Evolutionary conservation across 1,140 invertebrate species (phyloP).

Genomic region (Aphaenogaster rudis): DNA sequence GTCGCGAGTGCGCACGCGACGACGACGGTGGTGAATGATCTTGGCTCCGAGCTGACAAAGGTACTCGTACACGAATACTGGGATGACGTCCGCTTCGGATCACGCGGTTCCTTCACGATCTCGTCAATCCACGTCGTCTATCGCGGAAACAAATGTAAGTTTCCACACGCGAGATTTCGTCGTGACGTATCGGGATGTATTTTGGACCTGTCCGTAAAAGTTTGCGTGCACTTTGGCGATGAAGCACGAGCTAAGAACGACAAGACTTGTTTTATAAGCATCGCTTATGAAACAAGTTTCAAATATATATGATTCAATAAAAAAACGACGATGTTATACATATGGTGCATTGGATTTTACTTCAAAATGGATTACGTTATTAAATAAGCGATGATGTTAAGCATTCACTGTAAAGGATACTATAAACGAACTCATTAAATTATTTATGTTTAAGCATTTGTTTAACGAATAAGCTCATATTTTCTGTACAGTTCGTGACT

Average conservation of each 20-base stretch:
- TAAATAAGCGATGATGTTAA: background rate
- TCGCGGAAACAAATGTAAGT: slow-evolving; percentile 81
- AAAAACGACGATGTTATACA: background rate
- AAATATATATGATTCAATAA: background rate
- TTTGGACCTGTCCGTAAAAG: background rate
- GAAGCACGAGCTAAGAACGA: background rate
- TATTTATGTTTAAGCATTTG: background rate
- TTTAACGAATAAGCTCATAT: slow-evolving; percentile 12
- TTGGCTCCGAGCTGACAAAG: slow-evolving; percentile 73
- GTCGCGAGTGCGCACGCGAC: slow-evolving; percentile 71
- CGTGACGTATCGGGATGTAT: background rate
- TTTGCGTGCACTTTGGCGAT: background rate
- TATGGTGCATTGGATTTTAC: background rate
- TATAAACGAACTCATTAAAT: background rate
- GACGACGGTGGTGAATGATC: slow-evolving; percentile 76
- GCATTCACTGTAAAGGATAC: background rate
- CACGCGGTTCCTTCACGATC: slow-evolving; percentile 78
- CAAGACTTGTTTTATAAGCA: background rate
- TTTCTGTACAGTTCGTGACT: slow-evolving; percentile 1
- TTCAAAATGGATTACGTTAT: background rate
- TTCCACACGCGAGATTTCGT: slow-evolving; percentile 20
- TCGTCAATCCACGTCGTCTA: slow-evolving; percentile 75
- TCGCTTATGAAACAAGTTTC: background rate
- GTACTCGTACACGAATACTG: slow-evolving; percentile 76
- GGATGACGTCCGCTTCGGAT: slow-evolving; percentile 80